These are phyloP conservation scores for Pogona vitticeps DNA, from an alignment of 2,113 vertebrate genomes.

Conservation along the genomic window DNA sequence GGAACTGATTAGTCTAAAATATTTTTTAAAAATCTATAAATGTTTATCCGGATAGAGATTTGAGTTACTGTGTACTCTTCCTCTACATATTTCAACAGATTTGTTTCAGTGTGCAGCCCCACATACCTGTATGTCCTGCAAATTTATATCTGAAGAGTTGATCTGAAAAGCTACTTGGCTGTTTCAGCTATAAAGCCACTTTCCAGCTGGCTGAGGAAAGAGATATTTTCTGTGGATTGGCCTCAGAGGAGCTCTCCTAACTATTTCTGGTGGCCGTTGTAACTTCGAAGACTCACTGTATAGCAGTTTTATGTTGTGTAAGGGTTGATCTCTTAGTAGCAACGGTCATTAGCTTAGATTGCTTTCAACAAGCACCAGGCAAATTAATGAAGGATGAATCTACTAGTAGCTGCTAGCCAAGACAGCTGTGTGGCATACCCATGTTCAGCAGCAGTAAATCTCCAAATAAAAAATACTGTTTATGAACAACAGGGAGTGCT, in stretches of 20 bases:
- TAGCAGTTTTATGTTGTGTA: neutral
- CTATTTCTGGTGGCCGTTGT: constrained; percentile 1
- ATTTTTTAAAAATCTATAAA: neutral
- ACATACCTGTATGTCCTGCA: neutral
- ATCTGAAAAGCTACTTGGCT: neutral
- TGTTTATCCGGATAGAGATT: neutral
- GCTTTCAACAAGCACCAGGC: neutral
- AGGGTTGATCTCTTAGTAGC: neutral
- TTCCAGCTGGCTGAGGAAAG: neutral
- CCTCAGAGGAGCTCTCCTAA: neutral
- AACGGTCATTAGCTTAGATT: neutral
- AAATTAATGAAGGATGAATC: neutral
- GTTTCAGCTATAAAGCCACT: neutral
- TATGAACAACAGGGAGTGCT: neutral
- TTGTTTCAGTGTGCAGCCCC: neutral
- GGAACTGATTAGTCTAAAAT: neutral
- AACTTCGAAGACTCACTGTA: neutral
- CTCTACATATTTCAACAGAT: neutral
- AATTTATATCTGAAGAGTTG: neutral
- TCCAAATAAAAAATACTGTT: neutral
- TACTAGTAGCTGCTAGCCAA: neutral
- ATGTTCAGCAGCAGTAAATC: neutral
- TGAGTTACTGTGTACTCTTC: neutral
- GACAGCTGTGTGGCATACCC: neutral
- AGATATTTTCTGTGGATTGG: neutral